Evolutionary conservation across 2,888 invertebrate species (phyloP), one percentile per base, ranked within the genome.

Genomic region (Tiliacea aurago): DNA sequence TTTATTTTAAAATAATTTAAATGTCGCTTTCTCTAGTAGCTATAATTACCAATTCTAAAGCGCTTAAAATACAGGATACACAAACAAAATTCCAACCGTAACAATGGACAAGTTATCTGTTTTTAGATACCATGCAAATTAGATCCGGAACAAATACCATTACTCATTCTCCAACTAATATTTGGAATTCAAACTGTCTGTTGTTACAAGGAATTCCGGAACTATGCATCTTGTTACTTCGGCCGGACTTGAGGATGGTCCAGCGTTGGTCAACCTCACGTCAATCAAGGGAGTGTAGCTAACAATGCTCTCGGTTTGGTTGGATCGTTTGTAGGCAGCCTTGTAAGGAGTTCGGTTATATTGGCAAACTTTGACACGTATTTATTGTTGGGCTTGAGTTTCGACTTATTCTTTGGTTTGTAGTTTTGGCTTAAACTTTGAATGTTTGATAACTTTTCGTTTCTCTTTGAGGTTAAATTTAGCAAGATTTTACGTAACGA

Each of bases 241-340:
- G 73, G 73, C 63, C 49, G 75, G 79, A 87, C 86, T 88, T 85
- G 87, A 90, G 90, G 91, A 91, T 92, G 88, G 93, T 90, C 91
- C 90, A 89, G 90, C 86, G 90, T 90, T 91, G 94, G 94, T 92
- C 93, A 93, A 92, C 92, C 93, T 90, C 92, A 90, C 93, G 95
- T 95, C 95, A 94, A 91, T 95, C 95, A 95, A 93, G 89, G 88
- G 90, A 90, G 89, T 90, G 90, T 89, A 88, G 88, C 81, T 85
- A 91, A 92, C 91, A 91, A 92, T 83, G 70, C 76, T 81, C 62
- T 84, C 51, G 85, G 89, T 87, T 89, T 87, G 83, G 81, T 83
- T 79, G 63, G 76, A 81, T 74, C 78, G 78, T 78, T 84, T 76
- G 80, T 73, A 76, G 62, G 69, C 75, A 70, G 76, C 79, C 86